Evolutionary conservation across 1,140 invertebrate species (phyloP).

Genomic region (Pachyrhynchus sulphureomaculatus): DNA sequence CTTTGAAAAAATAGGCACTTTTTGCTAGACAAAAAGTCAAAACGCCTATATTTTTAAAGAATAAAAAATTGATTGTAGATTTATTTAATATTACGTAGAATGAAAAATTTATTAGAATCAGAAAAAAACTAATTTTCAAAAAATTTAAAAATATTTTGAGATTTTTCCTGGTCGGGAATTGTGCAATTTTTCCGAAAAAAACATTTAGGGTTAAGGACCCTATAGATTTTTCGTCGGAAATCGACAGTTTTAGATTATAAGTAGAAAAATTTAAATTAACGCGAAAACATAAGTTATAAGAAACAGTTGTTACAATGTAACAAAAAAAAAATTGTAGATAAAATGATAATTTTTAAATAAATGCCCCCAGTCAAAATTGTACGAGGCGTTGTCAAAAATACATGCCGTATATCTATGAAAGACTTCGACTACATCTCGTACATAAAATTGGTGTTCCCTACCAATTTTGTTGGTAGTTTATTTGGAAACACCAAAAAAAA

Average conservation of each 20-base stretch:
- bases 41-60: background rate
- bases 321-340: slow-evolving; percentile 22
- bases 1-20: background rate
- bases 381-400: too few relatives aligned
- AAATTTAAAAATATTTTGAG: background rate
- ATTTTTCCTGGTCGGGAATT: slow-evolving; percentile 21
- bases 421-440: too few relatives aligned
- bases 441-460: too few relatives aligned
- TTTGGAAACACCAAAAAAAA: slow-evolving; percentile 5
- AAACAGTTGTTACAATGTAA: slow-evolving; percentile 14
- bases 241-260: slow-evolving; percentile 8
- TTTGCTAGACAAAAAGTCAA: background rate
- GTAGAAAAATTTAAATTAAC: slow-evolving; percentile 17
- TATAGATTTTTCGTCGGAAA: background rate
- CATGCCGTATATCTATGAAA: too few relatives aligned
- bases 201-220: background rate
- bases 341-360: background rate
- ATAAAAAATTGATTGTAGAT: background rate
- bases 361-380: too few relatives aligned
- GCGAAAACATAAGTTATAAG: background rate
- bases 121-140: background rate
- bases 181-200: slow-evolving; percentile 16
- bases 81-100: background rate
- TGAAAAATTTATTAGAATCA: background rate
- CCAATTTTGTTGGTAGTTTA: background rate